Conservation (phyloP, 2,797 vertebrate species). For the Sebastes taczanowskii region DNA sequence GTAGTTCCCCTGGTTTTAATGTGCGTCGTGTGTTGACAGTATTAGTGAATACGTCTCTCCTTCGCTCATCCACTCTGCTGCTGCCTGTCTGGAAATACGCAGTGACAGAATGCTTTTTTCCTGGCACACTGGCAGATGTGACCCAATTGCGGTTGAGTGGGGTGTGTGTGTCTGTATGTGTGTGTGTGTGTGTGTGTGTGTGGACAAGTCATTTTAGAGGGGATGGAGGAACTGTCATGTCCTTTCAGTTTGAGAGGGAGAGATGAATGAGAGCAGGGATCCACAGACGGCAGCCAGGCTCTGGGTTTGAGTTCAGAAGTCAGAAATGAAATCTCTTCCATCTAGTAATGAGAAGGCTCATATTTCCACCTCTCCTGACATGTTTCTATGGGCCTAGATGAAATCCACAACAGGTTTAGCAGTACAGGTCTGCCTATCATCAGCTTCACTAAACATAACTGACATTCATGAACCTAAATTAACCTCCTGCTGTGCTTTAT, state of each 20-base stretch:
- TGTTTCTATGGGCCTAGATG: background rate
- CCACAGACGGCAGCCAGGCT: background rate
- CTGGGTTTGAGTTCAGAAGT: background rate
- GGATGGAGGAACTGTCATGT: constrained; percentile 13
- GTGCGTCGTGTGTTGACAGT: background rate
- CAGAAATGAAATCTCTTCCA: background rate
- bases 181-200: background rate
- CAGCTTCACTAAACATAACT: background rate
- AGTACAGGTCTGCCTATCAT: background rate
- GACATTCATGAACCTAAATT: background rate
- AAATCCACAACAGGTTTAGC: background rate
- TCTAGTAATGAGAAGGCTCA: background rate
- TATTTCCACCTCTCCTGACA: background rate
- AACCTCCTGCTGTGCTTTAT: background rate
- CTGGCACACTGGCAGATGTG: constrained; percentile 52
- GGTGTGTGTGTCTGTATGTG: background rate
- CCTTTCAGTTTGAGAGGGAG: background rate
- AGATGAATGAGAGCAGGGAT: background rate
- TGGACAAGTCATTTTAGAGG: constrained; percentile 8
- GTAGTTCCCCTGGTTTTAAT: background rate
- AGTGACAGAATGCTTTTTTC: constrained; percentile 31
- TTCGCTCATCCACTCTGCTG: background rate
- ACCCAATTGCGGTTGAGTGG: constrained; percentile 44
- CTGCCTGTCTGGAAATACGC: constrained; percentile 24
- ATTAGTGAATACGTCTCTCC: constrained; percentile 1